Evolutionary conservation across 2,113 vertebrate genomes (phyloP).

Genomic region (Plecotus auritus): DNA sequence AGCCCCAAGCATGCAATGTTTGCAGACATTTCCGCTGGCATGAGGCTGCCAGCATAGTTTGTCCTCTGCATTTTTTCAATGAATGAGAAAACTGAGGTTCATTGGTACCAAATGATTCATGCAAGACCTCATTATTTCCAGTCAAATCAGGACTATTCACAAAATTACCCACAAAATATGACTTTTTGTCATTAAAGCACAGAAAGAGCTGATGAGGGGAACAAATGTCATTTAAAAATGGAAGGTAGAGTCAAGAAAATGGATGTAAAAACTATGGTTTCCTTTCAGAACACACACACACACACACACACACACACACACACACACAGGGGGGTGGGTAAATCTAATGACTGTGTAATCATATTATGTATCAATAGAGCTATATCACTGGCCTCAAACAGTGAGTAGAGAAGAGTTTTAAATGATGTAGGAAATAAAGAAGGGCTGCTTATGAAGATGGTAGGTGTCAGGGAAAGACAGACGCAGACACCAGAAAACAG

Average conservation of each 20-base stretch:
- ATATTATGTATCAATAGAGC: not conserved
- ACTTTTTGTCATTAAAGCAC: not conserved
- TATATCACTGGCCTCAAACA: not conserved
- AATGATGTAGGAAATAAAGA: not conserved
- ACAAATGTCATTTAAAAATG: not conserved
- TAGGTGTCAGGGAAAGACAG: not conserved
- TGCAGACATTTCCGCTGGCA: not conserved
- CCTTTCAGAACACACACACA: not conserved
- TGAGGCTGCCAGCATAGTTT: not conserved
- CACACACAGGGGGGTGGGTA: too few relatives aligned
- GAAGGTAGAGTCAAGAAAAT: not conserved
- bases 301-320: too few relatives aligned
- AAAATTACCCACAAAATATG: not conserved
- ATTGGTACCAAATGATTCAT: not conserved
- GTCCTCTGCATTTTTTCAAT: not conserved
- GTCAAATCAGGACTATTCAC: not conserved
- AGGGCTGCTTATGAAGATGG: not conserved
- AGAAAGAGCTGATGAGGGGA: not conserved
- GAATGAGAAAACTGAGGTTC: not conserved
- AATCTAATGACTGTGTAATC: not conserved
- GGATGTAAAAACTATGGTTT: not conserved
- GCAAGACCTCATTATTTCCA: not conserved
- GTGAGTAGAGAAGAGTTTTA: not conserved
- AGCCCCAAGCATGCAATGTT: not conserved
- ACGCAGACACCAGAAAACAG: not conserved